These are phyloP conservation scores for Nymphalis c-album DNA, from an alignment of 2,888 invertebrate species.

Conservation along the genomic window DNA sequence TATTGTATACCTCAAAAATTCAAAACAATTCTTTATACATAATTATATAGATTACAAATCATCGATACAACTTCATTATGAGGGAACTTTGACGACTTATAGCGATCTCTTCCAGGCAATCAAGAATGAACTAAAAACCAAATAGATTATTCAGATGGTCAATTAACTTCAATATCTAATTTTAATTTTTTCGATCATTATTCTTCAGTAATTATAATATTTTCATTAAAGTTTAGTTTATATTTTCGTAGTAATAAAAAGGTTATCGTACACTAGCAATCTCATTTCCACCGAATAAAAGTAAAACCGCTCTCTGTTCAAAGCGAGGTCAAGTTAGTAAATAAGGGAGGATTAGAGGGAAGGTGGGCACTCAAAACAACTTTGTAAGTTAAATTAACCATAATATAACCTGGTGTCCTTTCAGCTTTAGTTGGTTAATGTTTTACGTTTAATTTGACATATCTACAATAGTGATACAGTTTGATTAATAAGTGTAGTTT, in stretches of 20 bases:
- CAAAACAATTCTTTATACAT: too few relatives aligned
- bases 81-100: too few relatives aligned
- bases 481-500: too few relatives aligned
- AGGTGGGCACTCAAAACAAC: slow-evolving; percentile 8
- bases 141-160: too few relatives aligned
- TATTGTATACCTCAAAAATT: too few relatives aligned
- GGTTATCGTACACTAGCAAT: slow-evolving; percentile 1
- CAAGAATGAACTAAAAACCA: too few relatives aligned
- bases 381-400: slow-evolving; percentile 6
- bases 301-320: not conserved
- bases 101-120: too few relatives aligned
- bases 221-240: not conserved
- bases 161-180: too few relatives aligned
- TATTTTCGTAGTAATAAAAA: slow-evolving; percentile 1
- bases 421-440: not conserved
- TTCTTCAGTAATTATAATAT: not conserved
- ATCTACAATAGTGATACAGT: too few relatives aligned
- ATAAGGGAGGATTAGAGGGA: slow-evolving; percentile 5
- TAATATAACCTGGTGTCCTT: not conserved
- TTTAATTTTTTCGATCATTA: too few relatives aligned
- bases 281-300: slow-evolving; percentile 18
- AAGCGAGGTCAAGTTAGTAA: slow-evolving; percentile 11
- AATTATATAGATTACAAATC: too few relatives aligned
- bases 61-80: too few relatives aligned
- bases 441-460: not conserved